These are phyloP conservation scores for Drosophila acutilabella DNA, from an alignment of 2,888 invertebrate genomes.

Conservation along the genomic window DNA sequence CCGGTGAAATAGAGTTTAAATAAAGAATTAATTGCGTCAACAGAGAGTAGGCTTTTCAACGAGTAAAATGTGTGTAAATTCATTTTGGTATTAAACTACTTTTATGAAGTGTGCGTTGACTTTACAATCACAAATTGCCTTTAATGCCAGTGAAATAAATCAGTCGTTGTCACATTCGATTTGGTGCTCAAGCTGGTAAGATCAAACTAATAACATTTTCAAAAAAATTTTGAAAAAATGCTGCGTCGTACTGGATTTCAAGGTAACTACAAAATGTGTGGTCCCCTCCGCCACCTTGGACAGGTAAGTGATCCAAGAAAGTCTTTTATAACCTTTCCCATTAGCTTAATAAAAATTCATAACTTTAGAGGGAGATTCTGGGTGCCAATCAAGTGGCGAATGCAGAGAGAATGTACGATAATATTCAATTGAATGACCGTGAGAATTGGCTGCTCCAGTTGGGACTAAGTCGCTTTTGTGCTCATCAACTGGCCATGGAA, in stretches of 20 bases:
- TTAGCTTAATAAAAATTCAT: neutral
- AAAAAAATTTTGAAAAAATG: slow-evolving; percentile 8
- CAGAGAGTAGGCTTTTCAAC: neutral
- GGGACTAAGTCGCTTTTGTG: slow-evolving; percentile 6
- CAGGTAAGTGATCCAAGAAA: slow-evolving; percentile 1
- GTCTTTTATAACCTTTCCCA: neutral
- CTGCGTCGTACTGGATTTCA: neutral
- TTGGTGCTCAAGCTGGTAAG: neutral
- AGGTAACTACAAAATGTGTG: neutral
- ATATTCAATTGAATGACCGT: neutral
- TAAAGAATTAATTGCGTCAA: too few relatives aligned
- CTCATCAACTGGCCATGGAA: slow-evolving; percentile 25
- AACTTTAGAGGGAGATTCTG: neutral
- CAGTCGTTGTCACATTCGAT: neutral
- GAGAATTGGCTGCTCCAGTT: slow-evolving; percentile 19
- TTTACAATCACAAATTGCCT: neutral
- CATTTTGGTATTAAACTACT: too few relatives aligned
- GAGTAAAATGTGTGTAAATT: too few relatives aligned
- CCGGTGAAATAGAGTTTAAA: too few relatives aligned
- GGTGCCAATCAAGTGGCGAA: neutral
- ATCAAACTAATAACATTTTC: neutral
- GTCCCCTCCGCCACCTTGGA: neutral
- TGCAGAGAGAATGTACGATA: neutral
- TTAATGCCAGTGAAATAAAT: neutral
- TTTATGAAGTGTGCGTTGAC: neutral